Conservation (phyloP, 2,113 vertebrate genomes). For the Brienomyrus brachyistius region DNA sequence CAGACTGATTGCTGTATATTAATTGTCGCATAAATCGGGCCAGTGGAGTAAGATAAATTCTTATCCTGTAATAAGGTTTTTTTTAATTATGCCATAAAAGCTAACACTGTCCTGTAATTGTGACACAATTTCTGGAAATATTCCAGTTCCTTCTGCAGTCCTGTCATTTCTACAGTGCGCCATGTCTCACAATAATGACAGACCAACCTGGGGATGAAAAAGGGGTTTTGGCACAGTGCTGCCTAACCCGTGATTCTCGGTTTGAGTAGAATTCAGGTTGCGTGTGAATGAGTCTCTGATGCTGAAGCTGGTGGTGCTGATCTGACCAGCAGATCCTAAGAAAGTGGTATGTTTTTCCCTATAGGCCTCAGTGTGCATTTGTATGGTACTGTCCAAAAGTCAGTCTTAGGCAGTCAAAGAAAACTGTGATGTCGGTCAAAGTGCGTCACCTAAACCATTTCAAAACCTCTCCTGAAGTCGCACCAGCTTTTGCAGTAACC, state of each 20-base stretch:
- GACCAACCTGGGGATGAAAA: neutral
- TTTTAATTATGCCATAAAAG: neutral
- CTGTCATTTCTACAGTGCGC: neutral
- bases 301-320: neutral
- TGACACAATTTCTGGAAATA: neutral
- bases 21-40: neutral
- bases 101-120: neutral
- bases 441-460: neutral
- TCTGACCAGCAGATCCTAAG: neutral
- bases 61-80: neutral
- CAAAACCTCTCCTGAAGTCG: neutral
- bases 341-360: neutral
- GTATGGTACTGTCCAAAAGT: neutral
- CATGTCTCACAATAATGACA: neutral
- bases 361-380: neutral
- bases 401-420: neutral
- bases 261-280: neutral
- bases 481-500: neutral
- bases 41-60: neutral
- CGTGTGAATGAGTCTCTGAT: neutral
- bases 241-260: neutral
- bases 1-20: neutral
- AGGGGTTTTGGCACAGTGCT: neutral
- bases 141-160: neutral
- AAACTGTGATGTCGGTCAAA: neutral